These are phyloP conservation scores for Gadus chalcogrammus DNA, from an alignment of 2,113 vertebrate species.

Conservation along the genomic window DNA sequence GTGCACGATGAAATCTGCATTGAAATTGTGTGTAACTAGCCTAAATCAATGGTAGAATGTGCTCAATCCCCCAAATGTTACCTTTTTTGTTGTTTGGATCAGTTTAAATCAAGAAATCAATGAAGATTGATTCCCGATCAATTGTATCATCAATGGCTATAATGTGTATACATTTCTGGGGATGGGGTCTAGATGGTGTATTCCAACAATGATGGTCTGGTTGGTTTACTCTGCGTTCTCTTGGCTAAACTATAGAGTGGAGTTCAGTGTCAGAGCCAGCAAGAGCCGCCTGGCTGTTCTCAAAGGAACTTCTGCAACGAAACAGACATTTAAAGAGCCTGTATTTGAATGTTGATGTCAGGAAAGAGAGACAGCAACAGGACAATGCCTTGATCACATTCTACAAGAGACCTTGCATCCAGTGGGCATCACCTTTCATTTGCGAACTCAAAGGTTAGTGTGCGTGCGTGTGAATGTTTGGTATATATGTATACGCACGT, in stretches of 20 bases:
- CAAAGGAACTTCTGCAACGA: slow-evolving; percentile 26
- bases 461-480: neutral
- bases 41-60: no score
- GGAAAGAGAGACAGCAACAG: slow-evolving; percentile 32
- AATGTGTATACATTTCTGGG: no score
- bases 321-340: slow-evolving; percentile 9
- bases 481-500: neutral
- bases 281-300: slow-evolving; percentile 27
- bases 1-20: no score
- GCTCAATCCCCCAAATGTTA: no score
- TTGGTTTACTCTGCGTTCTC: neutral
- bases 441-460: slow-evolving; percentile 32
- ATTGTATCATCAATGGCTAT: no score
- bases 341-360: slow-evolving; percentile 37
- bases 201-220: neutral
- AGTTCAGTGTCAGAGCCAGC: slow-evolving; percentile 33
- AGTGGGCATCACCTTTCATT: slow-evolving; percentile 25
- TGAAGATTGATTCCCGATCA: no score
- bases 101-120: no score
- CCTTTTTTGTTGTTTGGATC: no score
- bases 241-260: slow-evolving; percentile 24
- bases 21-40: no score
- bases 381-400: slow-evolving; percentile 33
- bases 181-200: no score
- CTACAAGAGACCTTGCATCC: slow-evolving; percentile 30